A percentile compares a stretch with the other conserved stretches of the same genome.
Conservation (phyloP, 2,113 vertebrate species). For the Thryonomys swinderianus region DNA sequence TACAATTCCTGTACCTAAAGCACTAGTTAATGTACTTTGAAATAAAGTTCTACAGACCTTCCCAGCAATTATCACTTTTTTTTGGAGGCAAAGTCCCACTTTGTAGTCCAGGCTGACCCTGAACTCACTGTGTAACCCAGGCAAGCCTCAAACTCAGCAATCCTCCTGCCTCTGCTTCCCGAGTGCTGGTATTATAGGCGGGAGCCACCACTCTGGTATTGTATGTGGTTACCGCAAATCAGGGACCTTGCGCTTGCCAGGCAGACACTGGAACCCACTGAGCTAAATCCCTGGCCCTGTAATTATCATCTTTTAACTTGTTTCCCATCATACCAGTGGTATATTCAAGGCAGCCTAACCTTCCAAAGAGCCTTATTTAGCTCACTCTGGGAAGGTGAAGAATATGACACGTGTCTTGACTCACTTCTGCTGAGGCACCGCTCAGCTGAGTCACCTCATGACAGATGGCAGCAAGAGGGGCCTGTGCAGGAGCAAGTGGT, state of each 20-base stretch:
- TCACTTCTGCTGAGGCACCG: not conserved
- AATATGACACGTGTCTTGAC: too few relatives aligned
- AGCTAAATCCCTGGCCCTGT: too few relatives aligned
- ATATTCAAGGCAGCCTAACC: not conserved
- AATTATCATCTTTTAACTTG: not conserved
- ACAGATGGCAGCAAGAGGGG: not conserved
- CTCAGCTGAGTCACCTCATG: not conserved
- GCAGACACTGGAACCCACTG: too few relatives aligned
- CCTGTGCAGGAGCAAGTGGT: not conserved
- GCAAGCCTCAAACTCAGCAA: too few relatives aligned
- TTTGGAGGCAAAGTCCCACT: too few relatives aligned
- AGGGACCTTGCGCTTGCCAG: too few relatives aligned
- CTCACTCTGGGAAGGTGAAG: not conserved
- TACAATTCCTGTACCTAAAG: not conserved
- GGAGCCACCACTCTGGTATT: too few relatives aligned
- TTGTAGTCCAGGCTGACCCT: too few relatives aligned
- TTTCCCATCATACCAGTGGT: not conserved
- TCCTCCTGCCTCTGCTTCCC: too few relatives aligned
- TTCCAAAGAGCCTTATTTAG: not conserved
- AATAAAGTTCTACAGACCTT: not conserved
- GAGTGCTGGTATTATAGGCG: too few relatives aligned
- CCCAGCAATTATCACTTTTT: not conserved
- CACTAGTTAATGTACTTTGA: not conserved
- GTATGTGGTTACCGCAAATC: too few relatives aligned
- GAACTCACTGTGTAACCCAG: too few relatives aligned